Conservation (phyloP, 2,888 invertebrate species). For the Rhabditophanes sp. region DNA sequence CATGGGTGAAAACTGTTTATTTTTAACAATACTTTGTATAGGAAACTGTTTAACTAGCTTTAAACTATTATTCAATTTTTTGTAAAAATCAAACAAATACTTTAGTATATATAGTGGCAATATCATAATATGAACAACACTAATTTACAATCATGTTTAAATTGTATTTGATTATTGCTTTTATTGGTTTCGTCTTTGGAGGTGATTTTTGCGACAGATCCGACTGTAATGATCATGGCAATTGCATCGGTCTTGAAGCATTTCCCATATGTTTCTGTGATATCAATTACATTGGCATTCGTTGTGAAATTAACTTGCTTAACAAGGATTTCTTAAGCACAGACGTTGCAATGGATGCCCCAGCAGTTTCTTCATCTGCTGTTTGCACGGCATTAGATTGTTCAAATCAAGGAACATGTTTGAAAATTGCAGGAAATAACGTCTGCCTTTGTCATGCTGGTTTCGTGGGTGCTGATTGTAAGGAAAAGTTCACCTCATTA, state of each 20-base stretch:
- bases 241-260: slow-evolving; percentile 25
- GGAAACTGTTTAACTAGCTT: too few relatives aligned
- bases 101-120: too few relatives aligned
- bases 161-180: too few relatives aligned
- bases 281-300: slow-evolving; percentile 21
- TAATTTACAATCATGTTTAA: too few relatives aligned
- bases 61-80: too few relatives aligned
- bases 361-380: slow-evolving; percentile 13
- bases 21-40: too few relatives aligned
- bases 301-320: slow-evolving; percentile 19
- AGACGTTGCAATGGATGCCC: slow-evolving; percentile 1
- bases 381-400: slow-evolving; percentile 21
- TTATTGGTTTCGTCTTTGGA: too few relatives aligned
- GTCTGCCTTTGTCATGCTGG: too few relatives aligned
- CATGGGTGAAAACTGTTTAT: too few relatives aligned
- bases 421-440: slow-evolving; percentile 19
- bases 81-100: too few relatives aligned
- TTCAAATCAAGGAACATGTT: slow-evolving; percentile 23
- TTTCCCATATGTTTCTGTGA: slow-evolving; percentile 56
- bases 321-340: slow-evolving; percentile 6
- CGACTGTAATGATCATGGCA: slow-evolving; percentile 26
- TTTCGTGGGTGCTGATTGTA: slow-evolving; percentile 22
- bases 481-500: too few relatives aligned
- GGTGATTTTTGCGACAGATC: slow-evolving; percentile 6
- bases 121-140: too few relatives aligned